Conservation (phyloP, 2,113 vertebrate genomes). For the Thomomys bottae region DNA sequence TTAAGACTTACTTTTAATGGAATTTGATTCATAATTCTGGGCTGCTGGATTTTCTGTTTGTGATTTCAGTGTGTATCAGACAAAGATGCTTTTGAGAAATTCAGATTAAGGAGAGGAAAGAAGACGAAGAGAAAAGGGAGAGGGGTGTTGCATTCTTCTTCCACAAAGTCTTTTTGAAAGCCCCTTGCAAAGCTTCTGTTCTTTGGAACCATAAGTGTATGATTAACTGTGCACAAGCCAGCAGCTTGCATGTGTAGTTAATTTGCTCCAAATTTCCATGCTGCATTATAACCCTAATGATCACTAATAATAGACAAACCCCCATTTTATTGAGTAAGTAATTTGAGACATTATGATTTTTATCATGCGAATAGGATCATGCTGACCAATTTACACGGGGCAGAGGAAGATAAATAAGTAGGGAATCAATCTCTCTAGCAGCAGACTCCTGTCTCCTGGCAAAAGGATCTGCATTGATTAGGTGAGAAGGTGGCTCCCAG, state of each 20-base stretch:
- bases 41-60: slow-evolving; percentile 52
- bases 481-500: slow-evolving; percentile 58
- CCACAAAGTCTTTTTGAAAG: slow-evolving; percentile 82
- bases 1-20: slow-evolving; percentile 79
- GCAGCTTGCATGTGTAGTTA: slow-evolving; percentile 86
- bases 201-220: slow-evolving; percentile 81
- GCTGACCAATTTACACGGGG: slow-evolving; percentile 87
- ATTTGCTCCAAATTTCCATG: slow-evolving; percentile 90
- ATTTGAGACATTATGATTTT: slow-evolving; percentile 89
- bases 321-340: slow-evolving; percentile 91
- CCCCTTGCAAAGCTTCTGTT: slow-evolving; percentile 82
- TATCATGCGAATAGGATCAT: slow-evolving; percentile 84
- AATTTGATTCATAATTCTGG: slow-evolving; percentile 71
- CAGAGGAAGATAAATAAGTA: slow-evolving; percentile 86
- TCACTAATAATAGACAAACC: slow-evolving; percentile 90
- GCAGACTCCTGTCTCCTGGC: slow-evolving; percentile 78
- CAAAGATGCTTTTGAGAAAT: slow-evolving; percentile 77
- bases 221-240: slow-evolving; percentile 88
- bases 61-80: slow-evolving; percentile 61
- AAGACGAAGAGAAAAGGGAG: slow-evolving; percentile 4
- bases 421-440: slow-evolving; percentile 83
- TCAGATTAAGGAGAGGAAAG: slow-evolving; percentile 57
- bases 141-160: slow-evolving; percentile 73
- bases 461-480: slow-evolving; percentile 82
- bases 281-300: slow-evolving; percentile 90